Base-by-base conservation (phyloP, 2,888 invertebrate genomes). In the Hirtodrosophila cameraria region DNA sequence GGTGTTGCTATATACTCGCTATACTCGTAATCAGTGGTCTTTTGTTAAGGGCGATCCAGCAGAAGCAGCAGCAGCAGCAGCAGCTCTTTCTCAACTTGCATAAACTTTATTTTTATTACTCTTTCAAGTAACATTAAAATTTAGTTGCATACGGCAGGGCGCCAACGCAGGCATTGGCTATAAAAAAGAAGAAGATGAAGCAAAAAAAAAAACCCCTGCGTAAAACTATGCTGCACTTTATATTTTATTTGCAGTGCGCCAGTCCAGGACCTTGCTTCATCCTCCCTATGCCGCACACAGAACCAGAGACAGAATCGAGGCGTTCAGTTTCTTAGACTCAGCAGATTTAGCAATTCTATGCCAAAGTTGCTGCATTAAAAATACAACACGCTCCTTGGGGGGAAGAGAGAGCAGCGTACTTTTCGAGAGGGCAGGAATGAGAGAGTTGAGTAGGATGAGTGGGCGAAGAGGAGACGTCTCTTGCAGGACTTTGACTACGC, bases 51-150 rank as follows among this genome's bases (percentile, higher is more conserved):
- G n/a, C 46, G 16, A 16, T 35, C 28, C 20, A 15, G 36, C n/a
- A n/a, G n/a, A n/a, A n/a, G n/a, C n/a, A n/a, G n/a, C n/a, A n/a
- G n/a, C n/a, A n/a, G n/a, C n/a, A n/a, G n/a, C n/a, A n/a, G n/a
- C 30, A 64, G 43, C 65, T 70, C 49, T 69, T 79, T 79, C 67
- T 60, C 76, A 77, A 84, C 79, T 82, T 72, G 80, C 76, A 67
- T 69, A 82, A 82, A 82, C 61, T 85, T 82, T 83, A 79, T 79
- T 85, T 77, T 83, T 85, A 82, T 82, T 81, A 79, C 86, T 83
- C 81, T 85, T 85, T 81, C 64, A 81, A 81, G 86, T 79, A 81
- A 85, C 83, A 81, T 85, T 85, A 81, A 81, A 85, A 82, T 82
- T 81, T 81, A 75, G 81, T 75, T 85, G 82, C 82, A 68, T 75